phyloP scores from a whole-genome alignment of 2,797 vertebrate genomes.

The Hyperoplus lanceolatus region DNA sequence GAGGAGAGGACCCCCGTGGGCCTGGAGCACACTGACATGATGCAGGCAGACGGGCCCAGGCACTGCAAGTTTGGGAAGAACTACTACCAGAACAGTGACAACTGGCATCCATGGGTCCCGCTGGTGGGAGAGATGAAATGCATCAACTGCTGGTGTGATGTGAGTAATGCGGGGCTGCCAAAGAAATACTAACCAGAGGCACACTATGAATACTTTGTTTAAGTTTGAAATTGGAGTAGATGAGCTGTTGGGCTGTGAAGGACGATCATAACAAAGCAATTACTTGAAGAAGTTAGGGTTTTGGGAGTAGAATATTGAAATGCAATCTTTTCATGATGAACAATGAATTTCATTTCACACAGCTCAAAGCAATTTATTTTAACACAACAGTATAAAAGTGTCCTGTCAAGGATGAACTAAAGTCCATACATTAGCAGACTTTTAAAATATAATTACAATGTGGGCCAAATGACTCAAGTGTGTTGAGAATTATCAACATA shows the following conservation, averaged over 20 bases:
- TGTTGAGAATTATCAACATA: not conserved
- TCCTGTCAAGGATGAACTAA: not conserved
- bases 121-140: slow-evolving; percentile 97
- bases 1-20: slow-evolving; percentile 72
- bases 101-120: slow-evolving; percentile 94
- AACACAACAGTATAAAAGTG: not conserved
- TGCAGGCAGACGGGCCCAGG: slow-evolving; percentile 93
- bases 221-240: not conserved
- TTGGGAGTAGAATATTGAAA: not conserved
- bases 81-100: slow-evolving; percentile 95
- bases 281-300: not conserved
- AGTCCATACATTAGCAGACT: not conserved
- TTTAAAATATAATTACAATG: not conserved
- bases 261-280: not conserved
- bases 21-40: slow-evolving; percentile 89
- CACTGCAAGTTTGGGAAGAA: slow-evolving; percentile 95
- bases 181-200: not conserved
- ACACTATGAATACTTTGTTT: not conserved
- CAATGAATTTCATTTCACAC: slow-evolving; percentile 20
- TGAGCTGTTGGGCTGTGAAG: not conserved
- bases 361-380: slow-evolving; percentile 14
- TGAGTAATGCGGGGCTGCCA: slow-evolving; percentile 73
- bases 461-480: not conserved
- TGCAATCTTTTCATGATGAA: slow-evolving; percentile 1
- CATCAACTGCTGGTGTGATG: slow-evolving; percentile 98